Evolutionary conservation across 2,797 vertebrate genomes (phyloP).

Genomic region (Yasuhikotakia modesta): DNA sequence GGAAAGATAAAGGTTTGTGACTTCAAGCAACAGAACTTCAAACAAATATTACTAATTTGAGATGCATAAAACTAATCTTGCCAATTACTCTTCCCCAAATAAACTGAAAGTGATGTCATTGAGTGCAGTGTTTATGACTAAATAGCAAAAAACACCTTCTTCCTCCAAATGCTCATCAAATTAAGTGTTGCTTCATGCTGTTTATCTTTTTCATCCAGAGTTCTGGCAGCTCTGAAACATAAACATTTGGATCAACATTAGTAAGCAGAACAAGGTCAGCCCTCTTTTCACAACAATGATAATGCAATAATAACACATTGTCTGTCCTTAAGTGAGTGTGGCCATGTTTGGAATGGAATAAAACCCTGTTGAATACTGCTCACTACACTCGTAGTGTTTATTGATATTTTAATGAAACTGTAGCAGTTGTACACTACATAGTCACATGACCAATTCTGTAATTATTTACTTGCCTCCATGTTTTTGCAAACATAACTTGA

Average conservation of each 20-base stretch:
- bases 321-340: not conserved
- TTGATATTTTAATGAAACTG: no score
- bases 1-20: not conserved
- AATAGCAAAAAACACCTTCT: not conserved
- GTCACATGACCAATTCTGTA: no score
- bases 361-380: not conserved
- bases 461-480: no score
- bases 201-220: constrained; percentile 37
- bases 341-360: not conserved
- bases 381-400: no score
- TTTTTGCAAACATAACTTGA: no score
- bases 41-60: not conserved
- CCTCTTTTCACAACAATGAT: not conserved
- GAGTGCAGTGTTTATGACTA: constrained; percentile 24
- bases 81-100: constrained; percentile 36
- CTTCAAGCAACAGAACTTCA: not conserved
- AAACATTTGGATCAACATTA: constrained; percentile 27
- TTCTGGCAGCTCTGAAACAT: constrained; percentile 25
- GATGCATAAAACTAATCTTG: constrained; percentile 9
- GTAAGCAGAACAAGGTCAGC: not conserved
- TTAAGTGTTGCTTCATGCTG: constrained; percentile 1
- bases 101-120: constrained; percentile 23
- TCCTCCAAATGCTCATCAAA: constrained; percentile 24
- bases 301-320: not conserved
- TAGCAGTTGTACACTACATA: no score